Evolutionary conservation across 2,888 invertebrate genomes (phyloP).

Genomic region (Leuctra nigra): DNA sequence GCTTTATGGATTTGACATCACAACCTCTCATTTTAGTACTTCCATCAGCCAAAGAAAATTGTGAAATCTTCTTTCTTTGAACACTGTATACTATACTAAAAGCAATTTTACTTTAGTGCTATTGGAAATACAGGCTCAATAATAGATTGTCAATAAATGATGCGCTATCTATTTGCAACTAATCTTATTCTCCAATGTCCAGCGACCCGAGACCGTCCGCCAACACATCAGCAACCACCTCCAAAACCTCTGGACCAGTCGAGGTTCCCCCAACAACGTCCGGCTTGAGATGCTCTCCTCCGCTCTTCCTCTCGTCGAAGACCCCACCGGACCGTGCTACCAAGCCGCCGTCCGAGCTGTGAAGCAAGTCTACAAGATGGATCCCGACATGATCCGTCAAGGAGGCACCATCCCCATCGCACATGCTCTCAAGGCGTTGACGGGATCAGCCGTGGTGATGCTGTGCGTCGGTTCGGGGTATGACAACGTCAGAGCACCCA

Average conservation of each 20-base stretch:
- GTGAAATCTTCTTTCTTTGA: too few relatives aligned
- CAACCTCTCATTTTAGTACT: too few relatives aligned
- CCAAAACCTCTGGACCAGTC: background rate
- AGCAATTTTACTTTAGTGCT: too few relatives aligned
- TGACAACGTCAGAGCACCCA: background rate
- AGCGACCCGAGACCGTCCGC: background rate
- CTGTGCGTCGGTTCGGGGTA: background rate
- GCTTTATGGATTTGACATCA: too few relatives aligned
- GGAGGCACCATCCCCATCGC: background rate
- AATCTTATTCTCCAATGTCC: background rate
- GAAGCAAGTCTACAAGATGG: background rate
- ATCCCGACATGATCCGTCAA: constrained; percentile 1
- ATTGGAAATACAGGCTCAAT: too few relatives aligned
- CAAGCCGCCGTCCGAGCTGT: background rate
- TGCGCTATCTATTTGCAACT: too few relatives aligned
- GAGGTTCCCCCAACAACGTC: background rate
- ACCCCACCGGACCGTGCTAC: background rate
- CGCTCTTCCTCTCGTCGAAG: background rate
- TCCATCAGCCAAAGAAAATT: too few relatives aligned
- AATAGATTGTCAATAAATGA: too few relatives aligned
- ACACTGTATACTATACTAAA: too few relatives aligned
- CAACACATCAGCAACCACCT: background rate
- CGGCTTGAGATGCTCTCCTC: background rate
- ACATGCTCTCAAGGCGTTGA: background rate
- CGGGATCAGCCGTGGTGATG: background rate